phyloP scores from a whole-genome alignment of 64 coral and sea anemone genomes.

The Montipora sp. region DNA sequence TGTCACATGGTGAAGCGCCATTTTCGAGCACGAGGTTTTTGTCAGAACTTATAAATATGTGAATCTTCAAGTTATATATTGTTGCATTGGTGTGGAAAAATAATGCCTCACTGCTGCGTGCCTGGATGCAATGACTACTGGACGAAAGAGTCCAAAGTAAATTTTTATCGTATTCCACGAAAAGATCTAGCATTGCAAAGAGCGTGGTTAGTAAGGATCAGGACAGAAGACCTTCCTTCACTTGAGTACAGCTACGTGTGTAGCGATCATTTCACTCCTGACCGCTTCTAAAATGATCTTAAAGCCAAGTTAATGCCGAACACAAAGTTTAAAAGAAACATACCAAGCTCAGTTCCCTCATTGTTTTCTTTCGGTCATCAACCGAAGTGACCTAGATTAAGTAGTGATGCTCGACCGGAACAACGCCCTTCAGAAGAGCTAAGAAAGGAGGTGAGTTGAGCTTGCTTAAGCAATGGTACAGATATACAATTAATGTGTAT shows the following conservation, averaged over 20 bases:
- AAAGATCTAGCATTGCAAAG: neutral
- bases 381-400: neutral
- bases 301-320: conserved; percentile 40
- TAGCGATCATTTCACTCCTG: conserved; percentile 48
- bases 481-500: neutral
- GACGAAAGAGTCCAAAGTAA: neutral
- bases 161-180: conserved; percentile 6
- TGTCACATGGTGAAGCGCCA: conserved; percentile 3
- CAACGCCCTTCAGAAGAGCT: neutral
- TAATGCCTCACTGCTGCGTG: neutral
- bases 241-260: conserved; percentile 40
- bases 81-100: neutral
- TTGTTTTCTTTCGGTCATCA: neutral
- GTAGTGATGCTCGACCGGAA: neutral
- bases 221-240: conserved; percentile 9
- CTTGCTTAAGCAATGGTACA: neutral
- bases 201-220: conserved; percentile 37
- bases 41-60: neutral
- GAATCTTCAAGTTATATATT: neutral
- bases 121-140: conserved; percentile 30
- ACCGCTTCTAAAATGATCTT: conserved; percentile 27
- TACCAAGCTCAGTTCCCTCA: conserved; percentile 13
- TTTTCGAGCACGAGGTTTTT: neutral
- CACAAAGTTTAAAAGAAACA: conserved; percentile 32
- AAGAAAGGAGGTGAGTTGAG: neutral